A percentile compares a stretch with the other conserved stretches of the same genome.
These are phyloP conservation scores for Brachionus asplanchnoidis DNA, from an alignment of 1,140 invertebrate genomes.

Conservation along the genomic window DNA sequence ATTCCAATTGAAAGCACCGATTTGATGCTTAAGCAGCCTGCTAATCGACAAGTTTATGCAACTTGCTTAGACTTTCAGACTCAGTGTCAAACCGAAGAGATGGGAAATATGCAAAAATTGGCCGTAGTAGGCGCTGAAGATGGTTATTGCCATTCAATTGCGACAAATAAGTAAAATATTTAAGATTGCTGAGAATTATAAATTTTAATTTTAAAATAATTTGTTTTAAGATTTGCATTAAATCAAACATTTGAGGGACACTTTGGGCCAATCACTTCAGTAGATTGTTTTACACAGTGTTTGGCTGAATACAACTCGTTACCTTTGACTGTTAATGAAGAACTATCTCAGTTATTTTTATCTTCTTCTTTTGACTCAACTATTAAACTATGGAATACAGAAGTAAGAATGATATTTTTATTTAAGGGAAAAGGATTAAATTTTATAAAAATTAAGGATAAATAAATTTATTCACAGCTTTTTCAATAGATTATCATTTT, in stretches of 20 bases:
- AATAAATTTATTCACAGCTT: no score
- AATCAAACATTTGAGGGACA: conserved; percentile 21
- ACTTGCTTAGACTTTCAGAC: conserved; percentile 37
- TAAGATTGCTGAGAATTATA: background rate
- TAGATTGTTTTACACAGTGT: conserved; percentile 11
- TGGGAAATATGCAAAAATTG: background rate
- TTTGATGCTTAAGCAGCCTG: background rate
- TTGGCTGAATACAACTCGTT: background rate
- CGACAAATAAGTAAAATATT: background rate
- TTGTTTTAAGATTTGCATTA: background rate
- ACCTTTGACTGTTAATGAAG: background rate
- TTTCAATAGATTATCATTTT: no score
- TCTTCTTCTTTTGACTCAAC: conserved; percentile 98
- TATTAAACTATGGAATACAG: conserved; percentile 92
- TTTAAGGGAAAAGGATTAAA: background rate
- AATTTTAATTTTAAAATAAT: background rate
- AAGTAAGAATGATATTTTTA: conserved; percentile 61
- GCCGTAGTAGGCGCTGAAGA: conserved; percentile 26
- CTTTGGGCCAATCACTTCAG: conserved; percentile 13
- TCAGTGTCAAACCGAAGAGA: background rate
- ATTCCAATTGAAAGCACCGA: conserved; percentile 68
- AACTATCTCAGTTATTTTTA: conserved; percentile 60
- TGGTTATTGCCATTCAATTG: conserved; percentile 20
- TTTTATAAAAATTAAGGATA: no score
- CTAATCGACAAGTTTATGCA: conserved; percentile 21